Percentiles rank a stretch among this genome's conserved stretches.
These are phyloP conservation scores for Limonius californicus DNA, from an alignment of 1,140 invertebrate genomes.

Conservation along the genomic window DNA sequence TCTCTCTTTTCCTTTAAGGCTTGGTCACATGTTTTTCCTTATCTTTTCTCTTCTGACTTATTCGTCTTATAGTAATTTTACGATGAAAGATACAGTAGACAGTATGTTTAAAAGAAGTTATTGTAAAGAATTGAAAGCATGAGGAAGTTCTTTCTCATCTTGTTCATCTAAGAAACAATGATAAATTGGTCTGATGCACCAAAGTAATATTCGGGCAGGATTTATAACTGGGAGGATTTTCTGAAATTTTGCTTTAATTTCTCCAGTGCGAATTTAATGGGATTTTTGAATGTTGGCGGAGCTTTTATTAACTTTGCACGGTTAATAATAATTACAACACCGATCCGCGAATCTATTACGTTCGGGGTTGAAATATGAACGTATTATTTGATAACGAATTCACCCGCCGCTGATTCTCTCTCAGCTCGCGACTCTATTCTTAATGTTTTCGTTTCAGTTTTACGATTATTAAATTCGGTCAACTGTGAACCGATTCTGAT, in stretches of 20 bases:
- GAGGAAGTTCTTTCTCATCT: no score
- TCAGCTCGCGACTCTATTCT: neutral
- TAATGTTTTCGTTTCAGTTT: slow-evolving; percentile 18
- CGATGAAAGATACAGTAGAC: no score
- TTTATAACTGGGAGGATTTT: neutral
- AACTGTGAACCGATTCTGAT: slow-evolving; percentile 13
- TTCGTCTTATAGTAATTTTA: no score
- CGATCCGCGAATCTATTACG: slow-evolving; percentile 14
- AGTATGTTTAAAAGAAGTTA: no score
- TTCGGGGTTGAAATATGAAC: slow-evolving; percentile 18
- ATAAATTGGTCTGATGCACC: no score
- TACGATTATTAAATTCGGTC: slow-evolving; percentile 16
- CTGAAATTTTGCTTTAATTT: slow-evolving; percentile 4
- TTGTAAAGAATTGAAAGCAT: no score
- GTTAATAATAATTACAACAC: slow-evolving; percentile 14
- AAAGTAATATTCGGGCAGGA: neutral
- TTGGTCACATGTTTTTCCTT: no score
- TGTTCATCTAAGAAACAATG: no score
- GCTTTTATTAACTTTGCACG: slow-evolving; percentile 7
- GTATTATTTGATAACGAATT: slow-evolving; percentile 19
- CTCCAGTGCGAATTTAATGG: neutral
- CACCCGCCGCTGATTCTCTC: slow-evolving; percentile 3
- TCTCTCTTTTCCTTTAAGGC: no score
- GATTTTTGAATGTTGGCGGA: slow-evolving; percentile 6
- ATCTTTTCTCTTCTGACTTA: no score